Conservation (phyloP, 2,113 vertebrate genomes). For the Nothobranchius furzeri region DNA sequence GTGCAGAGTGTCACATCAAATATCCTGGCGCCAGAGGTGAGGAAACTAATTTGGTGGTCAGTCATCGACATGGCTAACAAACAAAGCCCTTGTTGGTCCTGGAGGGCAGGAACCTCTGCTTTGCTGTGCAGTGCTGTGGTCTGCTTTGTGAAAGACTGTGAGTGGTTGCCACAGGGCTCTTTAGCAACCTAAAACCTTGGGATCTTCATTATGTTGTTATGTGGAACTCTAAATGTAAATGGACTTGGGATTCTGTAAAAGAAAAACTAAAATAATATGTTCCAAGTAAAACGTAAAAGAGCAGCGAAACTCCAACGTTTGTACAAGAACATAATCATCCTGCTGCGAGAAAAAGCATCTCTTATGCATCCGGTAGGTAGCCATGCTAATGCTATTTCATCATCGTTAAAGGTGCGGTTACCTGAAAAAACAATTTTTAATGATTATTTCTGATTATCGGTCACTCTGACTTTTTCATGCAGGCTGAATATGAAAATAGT, state of each 20-base stretch:
- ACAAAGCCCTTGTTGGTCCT: slow-evolving; percentile 71
- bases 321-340: too few relatives aligned
- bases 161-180: slow-evolving; percentile 51
- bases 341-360: too few relatives aligned
- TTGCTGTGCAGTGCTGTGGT: slow-evolving; percentile 41
- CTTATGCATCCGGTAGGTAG: too few relatives aligned
- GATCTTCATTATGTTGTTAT: slow-evolving; percentile 35
- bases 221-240: slow-evolving; percentile 34
- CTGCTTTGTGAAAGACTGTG: slow-evolving; percentile 52
- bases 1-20: slow-evolving; percentile 71
- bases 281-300: too few relatives aligned
- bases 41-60: slow-evolving; percentile 78
- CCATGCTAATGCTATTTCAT: too few relatives aligned
- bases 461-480: too few relatives aligned
- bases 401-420: too few relatives aligned
- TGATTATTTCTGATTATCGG: too few relatives aligned
- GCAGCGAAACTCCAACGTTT: too few relatives aligned
- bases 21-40: slow-evolving; percentile 75
- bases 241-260: slow-evolving; percentile 1
- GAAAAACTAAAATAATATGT: not conserved
- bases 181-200: slow-evolving; percentile 46
- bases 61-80: slow-evolving; percentile 76
- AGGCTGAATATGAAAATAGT: too few relatives aligned
- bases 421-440: too few relatives aligned
- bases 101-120: slow-evolving; percentile 55